phyloP scores from a whole-genome alignment of 2,113 vertebrate species.

The Clarias gariepinus region DNA sequence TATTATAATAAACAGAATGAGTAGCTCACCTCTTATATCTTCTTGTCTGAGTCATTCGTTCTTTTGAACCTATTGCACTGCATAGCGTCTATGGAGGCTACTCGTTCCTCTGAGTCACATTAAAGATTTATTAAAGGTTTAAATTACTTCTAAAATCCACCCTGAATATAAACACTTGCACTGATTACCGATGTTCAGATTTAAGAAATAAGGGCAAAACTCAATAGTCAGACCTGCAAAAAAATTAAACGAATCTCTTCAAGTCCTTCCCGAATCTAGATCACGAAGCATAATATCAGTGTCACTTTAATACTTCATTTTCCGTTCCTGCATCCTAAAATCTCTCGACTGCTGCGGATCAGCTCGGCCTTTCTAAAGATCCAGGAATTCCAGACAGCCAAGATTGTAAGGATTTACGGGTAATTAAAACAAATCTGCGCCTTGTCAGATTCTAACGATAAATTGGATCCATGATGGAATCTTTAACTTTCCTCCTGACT shows the following conservation, averaged over 20 bases:
- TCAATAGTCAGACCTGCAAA: not conserved
- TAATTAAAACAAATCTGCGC: not conserved
- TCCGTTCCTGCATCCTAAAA: not conserved
- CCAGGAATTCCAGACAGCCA: not conserved
- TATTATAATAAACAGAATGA: no score
- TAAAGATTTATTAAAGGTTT: not conserved
- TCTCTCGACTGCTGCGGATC: not conserved
- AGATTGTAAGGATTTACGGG: not conserved
- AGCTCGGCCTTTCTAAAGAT: not conserved
- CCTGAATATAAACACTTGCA: not conserved
- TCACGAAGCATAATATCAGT: not conserved
- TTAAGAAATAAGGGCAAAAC: not conserved
- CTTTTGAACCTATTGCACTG: no score
- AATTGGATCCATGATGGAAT: not conserved
- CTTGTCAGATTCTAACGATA: not conserved
- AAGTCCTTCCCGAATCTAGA: not conserved
- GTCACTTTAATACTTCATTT: not conserved
- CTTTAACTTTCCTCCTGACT: not conserved
- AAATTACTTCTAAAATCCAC: not conserved
- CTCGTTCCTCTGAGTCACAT: no score
- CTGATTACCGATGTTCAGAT: not conserved
- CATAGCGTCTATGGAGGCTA: no score
- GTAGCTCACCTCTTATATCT: no score
- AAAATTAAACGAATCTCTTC: not conserved
- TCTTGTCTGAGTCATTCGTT: no score